Evolutionary conservation across 1,140 invertebrate species (phyloP).

Genomic region (Oreohelix idahoensis): DNA sequence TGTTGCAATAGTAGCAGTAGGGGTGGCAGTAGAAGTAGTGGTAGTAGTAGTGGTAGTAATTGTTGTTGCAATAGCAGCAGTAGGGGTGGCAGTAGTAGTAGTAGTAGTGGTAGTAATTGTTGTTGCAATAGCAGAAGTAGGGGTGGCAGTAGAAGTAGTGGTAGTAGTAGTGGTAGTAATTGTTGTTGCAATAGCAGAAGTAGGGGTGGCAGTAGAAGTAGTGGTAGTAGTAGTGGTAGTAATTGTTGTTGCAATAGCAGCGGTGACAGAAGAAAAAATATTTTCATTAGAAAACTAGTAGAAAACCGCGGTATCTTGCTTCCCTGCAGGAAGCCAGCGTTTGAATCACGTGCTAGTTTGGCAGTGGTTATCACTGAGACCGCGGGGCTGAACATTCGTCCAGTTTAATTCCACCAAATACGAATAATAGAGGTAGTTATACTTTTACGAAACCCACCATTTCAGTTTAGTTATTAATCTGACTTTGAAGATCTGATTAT

Average conservation of each 20-base stretch:
- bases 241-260: neutral
- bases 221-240: neutral
- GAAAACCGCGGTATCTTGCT: no score
- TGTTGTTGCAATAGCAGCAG: neutral
- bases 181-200: neutral
- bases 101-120: neutral
- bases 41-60: neutral
- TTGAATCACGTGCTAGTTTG: no score
- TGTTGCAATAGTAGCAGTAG: neutral
- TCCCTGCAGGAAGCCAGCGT: no score
- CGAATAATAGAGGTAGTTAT: no score
- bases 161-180: neutral
- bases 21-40: neutral
- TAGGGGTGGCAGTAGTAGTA: neutral
- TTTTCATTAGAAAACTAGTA: neutral
- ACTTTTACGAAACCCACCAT: no score
- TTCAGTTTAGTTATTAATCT: no score
- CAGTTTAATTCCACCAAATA: no score
- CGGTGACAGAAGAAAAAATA: neutral
- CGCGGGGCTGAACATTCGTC: no score
- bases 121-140: neutral
- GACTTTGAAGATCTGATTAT: no score
- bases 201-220: neutral
- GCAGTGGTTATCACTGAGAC: no score
- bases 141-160: neutral